A percentile compares a stretch with the other conserved stretches of the same genome.
phyloP scores from a whole-genome alignment of 2,888 invertebrate genomes.

The Phragmatobia fuliginosa region DNA sequence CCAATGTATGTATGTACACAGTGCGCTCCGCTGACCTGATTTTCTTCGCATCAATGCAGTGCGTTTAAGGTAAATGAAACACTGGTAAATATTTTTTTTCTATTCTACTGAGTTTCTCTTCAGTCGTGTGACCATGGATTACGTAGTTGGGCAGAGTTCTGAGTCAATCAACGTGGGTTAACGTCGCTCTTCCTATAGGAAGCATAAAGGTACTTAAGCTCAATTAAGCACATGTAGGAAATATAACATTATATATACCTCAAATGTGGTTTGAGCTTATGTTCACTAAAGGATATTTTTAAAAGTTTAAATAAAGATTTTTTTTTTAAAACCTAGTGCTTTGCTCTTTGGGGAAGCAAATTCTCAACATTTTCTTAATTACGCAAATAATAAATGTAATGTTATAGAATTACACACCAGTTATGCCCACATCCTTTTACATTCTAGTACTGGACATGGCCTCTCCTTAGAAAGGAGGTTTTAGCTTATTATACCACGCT shows the following conservation, averaged over 20 bases:
- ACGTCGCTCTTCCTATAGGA: too few relatives aligned
- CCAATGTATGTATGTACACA: slow-evolving; percentile 7
- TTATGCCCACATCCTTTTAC: too few relatives aligned
- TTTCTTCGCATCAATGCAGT: neutral
- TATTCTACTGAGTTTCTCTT: neutral
- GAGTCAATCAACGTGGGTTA: neutral
- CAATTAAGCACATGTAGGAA: too few relatives aligned
- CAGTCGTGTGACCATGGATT: neutral
- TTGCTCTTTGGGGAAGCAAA: neutral
- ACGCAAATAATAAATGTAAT: neutral
- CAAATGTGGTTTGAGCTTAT: too few relatives aligned
- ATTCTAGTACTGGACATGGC: too few relatives aligned
- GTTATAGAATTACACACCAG: too few relatives aligned
- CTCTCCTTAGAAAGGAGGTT: too few relatives aligned
- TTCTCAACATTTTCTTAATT: too few relatives aligned
- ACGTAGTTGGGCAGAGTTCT: neutral
- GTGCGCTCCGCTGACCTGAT: slow-evolving; percentile 48
- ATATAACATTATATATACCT: neutral
- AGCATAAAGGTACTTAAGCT: too few relatives aligned
- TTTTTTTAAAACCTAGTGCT: too few relatives aligned
- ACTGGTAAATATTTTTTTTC: neutral
- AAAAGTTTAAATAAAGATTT: neutral
- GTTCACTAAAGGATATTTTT: neutral
- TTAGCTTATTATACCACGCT: too few relatives aligned
- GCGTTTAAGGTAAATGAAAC: slow-evolving; percentile 6